Conservation (phyloP, 2,888 invertebrate genomes). For the Mythimna lalbum region DNA sequence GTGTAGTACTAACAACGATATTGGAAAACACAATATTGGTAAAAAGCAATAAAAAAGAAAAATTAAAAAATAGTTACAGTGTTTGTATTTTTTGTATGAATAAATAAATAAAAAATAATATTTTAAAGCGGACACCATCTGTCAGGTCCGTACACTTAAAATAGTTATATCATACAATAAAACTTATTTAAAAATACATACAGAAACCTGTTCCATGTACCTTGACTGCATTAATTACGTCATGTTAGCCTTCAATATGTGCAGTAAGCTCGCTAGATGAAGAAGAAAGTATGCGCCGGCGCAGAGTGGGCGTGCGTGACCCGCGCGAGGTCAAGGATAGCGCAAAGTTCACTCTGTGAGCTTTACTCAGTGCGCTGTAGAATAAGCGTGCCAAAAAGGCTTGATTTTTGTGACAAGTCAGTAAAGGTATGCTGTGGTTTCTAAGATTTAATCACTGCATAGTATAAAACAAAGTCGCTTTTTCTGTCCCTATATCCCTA, state of each 20-base stretch:
- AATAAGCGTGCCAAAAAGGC: background rate
- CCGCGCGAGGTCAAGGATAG: slow-evolving; percentile 69
- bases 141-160: no score
- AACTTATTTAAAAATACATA: slow-evolving; percentile 7
- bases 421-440: background rate
- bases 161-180: slow-evolving; percentile 18
- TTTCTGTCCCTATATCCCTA: no score
- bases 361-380: slow-evolving; percentile 22
- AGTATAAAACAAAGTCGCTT: no score
- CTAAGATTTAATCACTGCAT: no score
- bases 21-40: no score
- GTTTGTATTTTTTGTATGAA: no score
- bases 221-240: slow-evolving; percentile 42
- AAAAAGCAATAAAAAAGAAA: no score
- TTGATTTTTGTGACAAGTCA: background rate
- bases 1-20: no score
- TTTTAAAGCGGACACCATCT: no score
- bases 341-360: slow-evolving; percentile 47
- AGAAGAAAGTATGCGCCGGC: slow-evolving; percentile 69
- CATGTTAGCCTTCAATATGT: slow-evolving; percentile 40
- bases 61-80: no score
- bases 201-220: slow-evolving; percentile 27
- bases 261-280: slow-evolving; percentile 59
- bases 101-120: no score
- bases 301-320: slow-evolving; percentile 55